These are phyloP conservation scores for Lepas anatifera DNA, from an alignment of 2,888 invertebrate species.

Conservation along the genomic window DNA sequence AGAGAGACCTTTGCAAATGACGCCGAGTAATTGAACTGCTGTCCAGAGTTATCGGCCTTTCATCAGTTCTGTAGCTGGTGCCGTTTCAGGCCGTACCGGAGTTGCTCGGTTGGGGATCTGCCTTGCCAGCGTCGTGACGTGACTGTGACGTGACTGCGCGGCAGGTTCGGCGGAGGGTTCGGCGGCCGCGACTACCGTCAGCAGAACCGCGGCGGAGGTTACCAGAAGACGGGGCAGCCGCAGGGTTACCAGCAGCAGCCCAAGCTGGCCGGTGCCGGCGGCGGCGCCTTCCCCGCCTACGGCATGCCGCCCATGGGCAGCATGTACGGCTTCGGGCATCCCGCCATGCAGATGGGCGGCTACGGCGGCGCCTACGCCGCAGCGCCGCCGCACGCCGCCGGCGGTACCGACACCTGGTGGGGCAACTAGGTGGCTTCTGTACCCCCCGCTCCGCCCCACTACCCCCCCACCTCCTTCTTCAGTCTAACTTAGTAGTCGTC, in stretches of 20 bases:
- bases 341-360: conserved; percentile 7
- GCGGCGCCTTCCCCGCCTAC: conserved; percentile 38
- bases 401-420: conserved; percentile 3
- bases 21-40: no score
- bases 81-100: no score
- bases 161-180: conserved; percentile 32
- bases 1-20: no score
- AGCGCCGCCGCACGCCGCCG: conserved; percentile 1
- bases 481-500: neutral
- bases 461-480: neutral
- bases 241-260: conserved; percentile 12
- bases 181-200: conserved; percentile 41
- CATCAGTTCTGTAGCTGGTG: no score
- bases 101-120: no score
- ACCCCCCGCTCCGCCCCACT: neutral
- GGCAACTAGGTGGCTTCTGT: neutral
- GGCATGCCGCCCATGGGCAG: conserved; percentile 30
- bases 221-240: conserved; percentile 14
- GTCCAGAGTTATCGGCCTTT: no score
- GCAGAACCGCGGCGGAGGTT: conserved; percentile 23
- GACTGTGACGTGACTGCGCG: no score
- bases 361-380: conserved; percentile 8
- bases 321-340: neutral
- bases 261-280: conserved; percentile 29
- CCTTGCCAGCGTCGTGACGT: no score